Evolutionary conservation across 2,888 invertebrate genomes (phyloP), one percentile per base, ranked within the genome.

Genomic region (Tiliacea aurago): DNA sequence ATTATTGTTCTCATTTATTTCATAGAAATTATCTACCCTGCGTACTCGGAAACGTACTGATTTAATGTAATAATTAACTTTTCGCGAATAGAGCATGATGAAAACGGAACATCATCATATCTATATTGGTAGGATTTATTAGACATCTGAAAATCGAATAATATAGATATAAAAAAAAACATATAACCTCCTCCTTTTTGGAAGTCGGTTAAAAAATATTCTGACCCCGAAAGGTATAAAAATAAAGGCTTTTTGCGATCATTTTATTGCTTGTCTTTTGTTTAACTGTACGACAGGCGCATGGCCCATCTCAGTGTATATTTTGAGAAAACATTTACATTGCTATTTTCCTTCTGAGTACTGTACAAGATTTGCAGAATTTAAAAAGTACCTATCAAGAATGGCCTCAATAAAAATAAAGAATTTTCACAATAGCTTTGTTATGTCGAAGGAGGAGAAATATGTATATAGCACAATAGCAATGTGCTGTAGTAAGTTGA

Each of bases 401-500:
- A 69, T 56, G 37, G 23, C 37, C 20, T 47, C 53, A 63, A 72
- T 72, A 64, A 83, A 76, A 69, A 76, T 76, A 75, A 81, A 76
- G 59, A 70, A 53, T 68, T 66, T 55, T 47, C 64, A 73, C 65
- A 78, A 73, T 73, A 28, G 70, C 66, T 80, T 68, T 69, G 62
- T 73, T n/a, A 70, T 55, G 66, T 80, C 49, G 78, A 78, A 72
- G 61, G n/a, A 55, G 67, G 10, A 51, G 63, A 70, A 78, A 47
- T 51, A 51, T 10, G 53, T 10, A 51, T 10, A 33, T 10, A 67
- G 59, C 56, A 81, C 75, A 86, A 84, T 77, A 66, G 69, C 69
- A 51, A 68, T 73, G 33, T 72, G 70, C 75, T 80, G 74, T 71
- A 68, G 73, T 59, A 62, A 73, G 67, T 80, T 83, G 83, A 80